A percentile compares a stretch with the other conserved stretches of the same genome.
Conservation (phyloP, 1,140 invertebrate genomes). For the Psix sp. region DNA sequence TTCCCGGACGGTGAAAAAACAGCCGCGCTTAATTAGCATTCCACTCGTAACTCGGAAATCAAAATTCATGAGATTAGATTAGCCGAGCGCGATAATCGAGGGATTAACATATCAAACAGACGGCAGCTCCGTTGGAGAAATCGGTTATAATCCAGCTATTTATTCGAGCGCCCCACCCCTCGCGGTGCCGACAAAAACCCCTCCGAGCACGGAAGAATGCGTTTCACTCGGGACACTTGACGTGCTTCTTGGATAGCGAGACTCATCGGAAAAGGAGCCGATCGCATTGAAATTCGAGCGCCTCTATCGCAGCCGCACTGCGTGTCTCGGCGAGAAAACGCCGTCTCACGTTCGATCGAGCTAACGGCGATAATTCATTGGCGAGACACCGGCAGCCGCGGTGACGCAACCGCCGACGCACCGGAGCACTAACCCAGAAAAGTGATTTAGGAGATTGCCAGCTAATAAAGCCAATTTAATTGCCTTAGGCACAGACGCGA, state of each 20-base stretch:
- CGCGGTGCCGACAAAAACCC: constrained; percentile 4
- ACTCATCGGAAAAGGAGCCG: constrained; percentile 21
- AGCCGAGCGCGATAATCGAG: constrained; percentile 25
- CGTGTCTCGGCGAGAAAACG: constrained; percentile 16
- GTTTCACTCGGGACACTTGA: constrained; percentile 68
- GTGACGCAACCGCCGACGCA: constrained; percentile 39
- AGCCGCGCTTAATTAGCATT: constrained; percentile 23
- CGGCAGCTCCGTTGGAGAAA: constrained; percentile 19
- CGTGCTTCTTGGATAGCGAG: constrained; percentile 50
- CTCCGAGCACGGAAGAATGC: constrained; percentile 41
- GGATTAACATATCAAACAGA: constrained; percentile 54
- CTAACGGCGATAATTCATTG: constrained; percentile 53
- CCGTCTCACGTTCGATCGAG: constrained; percentile 17
- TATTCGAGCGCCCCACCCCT: not conserved
- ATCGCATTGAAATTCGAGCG: constrained; percentile 57
- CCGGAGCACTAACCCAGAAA: constrained; percentile 33
- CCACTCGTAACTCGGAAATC: constrained; percentile 22
- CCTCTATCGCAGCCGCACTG: constrained; percentile 23
- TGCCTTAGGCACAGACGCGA: constrained; percentile 10
- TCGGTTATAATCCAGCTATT: constrained; percentile 15
- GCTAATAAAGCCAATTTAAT: constrained; percentile 52
- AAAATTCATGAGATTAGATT: constrained; percentile 52
- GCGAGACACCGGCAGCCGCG: constrained; percentile 23
- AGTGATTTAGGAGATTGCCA: constrained; percentile 52
- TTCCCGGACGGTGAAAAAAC: constrained; percentile 10